Evolutionary conservation across 2,797 vertebrate species (phyloP).

Genomic region (Haliaeetus albicilla): DNA sequence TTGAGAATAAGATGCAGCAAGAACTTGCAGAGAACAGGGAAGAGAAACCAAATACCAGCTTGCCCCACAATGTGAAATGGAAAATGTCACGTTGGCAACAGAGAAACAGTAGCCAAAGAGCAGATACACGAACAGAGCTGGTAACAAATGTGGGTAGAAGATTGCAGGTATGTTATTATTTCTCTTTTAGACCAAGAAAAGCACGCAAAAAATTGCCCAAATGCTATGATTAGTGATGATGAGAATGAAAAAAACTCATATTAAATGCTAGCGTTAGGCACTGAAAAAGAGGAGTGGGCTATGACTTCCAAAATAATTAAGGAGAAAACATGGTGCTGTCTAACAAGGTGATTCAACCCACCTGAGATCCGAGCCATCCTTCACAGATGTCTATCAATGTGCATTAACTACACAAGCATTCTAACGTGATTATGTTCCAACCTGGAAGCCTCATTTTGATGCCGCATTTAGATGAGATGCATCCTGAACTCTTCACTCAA

Average conservation of each 20-base stretch:
- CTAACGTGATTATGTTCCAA: not conserved
- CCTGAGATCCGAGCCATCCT: not conserved
- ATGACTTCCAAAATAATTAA: not conserved
- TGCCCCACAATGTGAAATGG: not conserved
- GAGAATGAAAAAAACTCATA: not conserved
- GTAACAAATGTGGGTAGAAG: not conserved
- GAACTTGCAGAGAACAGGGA: not conserved
- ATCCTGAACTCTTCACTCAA: not conserved
- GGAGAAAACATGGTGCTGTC: not conserved
- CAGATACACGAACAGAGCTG: not conserved
- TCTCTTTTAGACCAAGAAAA: not conserved
- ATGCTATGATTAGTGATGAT: not conserved
- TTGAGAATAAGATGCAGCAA: not conserved
- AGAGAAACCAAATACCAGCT: not conserved
- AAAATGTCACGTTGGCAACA: not conserved
- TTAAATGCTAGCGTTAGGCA: not conserved
- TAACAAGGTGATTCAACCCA: not conserved
- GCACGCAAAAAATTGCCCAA: not conserved
- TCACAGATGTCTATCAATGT: not conserved
- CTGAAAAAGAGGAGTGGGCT: not conserved
- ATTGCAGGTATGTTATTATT: not conserved
- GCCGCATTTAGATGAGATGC: not conserved
- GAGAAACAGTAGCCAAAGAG: not conserved
- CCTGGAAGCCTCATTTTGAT: not conserved
- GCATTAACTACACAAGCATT: not conserved